Evolutionary conservation across 2,797 vertebrate genomes (phyloP).

Genomic region (Hirundo rustica): DNA sequence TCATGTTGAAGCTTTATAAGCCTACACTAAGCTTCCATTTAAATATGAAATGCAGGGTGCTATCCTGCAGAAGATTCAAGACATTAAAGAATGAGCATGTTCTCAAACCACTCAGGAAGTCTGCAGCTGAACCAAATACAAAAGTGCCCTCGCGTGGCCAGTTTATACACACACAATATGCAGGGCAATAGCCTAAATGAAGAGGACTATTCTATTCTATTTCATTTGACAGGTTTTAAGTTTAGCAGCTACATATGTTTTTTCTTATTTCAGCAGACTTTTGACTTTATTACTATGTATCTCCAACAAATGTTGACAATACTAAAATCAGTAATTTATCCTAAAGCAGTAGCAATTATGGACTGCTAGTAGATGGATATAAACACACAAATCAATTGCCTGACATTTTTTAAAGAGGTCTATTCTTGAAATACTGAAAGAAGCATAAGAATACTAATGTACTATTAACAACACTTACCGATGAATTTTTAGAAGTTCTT

Average conservation of each 20-base stretch:
- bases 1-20: background rate
- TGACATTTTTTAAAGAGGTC: background rate
- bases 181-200: background rate
- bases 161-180: background rate
- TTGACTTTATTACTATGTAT: background rate
- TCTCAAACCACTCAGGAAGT: background rate
- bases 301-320: background rate
- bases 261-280: background rate
- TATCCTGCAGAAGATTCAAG: background rate
- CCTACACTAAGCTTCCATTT: background rate
- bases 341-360: background rate
- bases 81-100: fast-evolving
- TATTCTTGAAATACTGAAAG: background rate
- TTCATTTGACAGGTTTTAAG: background rate
- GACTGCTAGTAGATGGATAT: background rate
- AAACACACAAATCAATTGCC: background rate
- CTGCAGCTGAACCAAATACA: background rate
- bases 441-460: background rate
- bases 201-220: background rate
- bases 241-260: background rate
- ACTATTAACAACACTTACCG: background rate
- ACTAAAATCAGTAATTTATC: background rate
- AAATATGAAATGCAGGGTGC: background rate
- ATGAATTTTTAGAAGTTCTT: background rate
- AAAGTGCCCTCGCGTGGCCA: constrained; percentile 55